These are phyloP conservation scores for Tenualosa thibaudeaui DNA, from an alignment of 2,797 vertebrate species.

Conservation along the genomic window DNA sequence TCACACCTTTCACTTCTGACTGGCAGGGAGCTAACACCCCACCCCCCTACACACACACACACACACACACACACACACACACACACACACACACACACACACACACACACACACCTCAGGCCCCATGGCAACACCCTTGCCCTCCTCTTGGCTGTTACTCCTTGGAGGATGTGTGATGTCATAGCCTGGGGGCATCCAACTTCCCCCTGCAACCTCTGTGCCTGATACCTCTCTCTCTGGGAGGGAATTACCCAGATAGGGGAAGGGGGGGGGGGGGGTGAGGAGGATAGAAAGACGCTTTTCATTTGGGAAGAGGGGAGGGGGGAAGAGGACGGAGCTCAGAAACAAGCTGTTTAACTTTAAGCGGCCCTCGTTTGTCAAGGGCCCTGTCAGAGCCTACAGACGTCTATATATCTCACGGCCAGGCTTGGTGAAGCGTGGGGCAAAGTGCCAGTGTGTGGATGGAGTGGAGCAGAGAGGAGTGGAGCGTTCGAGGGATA, in stretches of 20 bases:
- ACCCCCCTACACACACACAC: neutral
- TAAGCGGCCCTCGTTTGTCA: constrained; percentile 63
- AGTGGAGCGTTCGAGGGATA: neutral
- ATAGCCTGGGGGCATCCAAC: constrained; percentile 52
- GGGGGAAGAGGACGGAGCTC: constrained; percentile 35
- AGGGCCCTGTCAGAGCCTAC: constrained; percentile 56
- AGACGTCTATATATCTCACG: constrained; percentile 59
- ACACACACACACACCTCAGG: neutral
- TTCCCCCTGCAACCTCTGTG: constrained; percentile 48
- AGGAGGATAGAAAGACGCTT: constrained; percentile 22
- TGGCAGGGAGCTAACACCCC: constrained; percentile 40
- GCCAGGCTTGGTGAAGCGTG: neutral
- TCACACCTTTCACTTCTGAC: constrained; percentile 29
- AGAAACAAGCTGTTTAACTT: constrained; percentile 59
- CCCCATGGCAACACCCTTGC: neutral
- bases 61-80: too few species aligned
- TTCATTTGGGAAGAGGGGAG: constrained; percentile 48
- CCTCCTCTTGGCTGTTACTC: neutral
- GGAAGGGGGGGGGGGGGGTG: constrained; percentile 11
- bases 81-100: neutral
- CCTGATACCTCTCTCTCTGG: constrained; percentile 52
- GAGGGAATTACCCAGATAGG: constrained; percentile 3
- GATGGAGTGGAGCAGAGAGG: neutral
- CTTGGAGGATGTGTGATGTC: constrained; percentile 51
- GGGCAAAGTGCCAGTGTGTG: neutral